Evolutionary conservation across 2,113 vertebrate species (phyloP).

Genomic region (Pterocles burchelli): DNA sequence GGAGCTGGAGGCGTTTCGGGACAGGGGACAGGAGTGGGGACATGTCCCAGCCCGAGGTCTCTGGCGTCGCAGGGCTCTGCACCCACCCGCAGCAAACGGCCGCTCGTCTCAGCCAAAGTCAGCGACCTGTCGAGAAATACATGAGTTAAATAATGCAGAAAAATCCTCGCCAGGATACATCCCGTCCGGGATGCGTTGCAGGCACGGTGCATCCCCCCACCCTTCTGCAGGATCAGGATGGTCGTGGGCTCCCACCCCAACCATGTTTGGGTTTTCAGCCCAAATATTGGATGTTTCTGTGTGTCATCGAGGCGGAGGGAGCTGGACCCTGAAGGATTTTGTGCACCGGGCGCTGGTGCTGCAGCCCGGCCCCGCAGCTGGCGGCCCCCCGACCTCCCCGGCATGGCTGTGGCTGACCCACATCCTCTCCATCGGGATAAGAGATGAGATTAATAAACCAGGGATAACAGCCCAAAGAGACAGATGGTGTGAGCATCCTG

Average conservation of each 20-base stretch:
- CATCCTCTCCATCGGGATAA: not conserved
- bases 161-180: not conserved
- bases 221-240: not conserved
- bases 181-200: not conserved
- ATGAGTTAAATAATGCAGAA: not conserved
- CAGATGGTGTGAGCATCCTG: not conserved
- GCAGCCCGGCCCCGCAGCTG: no score
- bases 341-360: no score
- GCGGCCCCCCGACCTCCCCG: not conserved
- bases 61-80: not conserved
- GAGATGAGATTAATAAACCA: not conserved
- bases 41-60: not conserved
- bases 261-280: fast-evolving
- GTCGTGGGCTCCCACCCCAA: fast-evolving
- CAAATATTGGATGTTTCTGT: fast-evolving
- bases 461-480: not conserved
- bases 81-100: not conserved
- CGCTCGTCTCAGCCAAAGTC: not conserved
- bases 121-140: not conserved
- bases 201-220: fast-evolving
- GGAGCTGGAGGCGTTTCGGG: fast-evolving
- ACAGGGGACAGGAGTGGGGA: not conserved
- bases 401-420: not conserved
- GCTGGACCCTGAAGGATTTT: not conserved
- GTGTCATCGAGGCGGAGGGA: fast-evolving